Evolutionary conservation across 2,113 vertebrate species (phyloP), one percentile per base, ranked within the genome.

Genomic region (Silurus meridionalis): DNA sequence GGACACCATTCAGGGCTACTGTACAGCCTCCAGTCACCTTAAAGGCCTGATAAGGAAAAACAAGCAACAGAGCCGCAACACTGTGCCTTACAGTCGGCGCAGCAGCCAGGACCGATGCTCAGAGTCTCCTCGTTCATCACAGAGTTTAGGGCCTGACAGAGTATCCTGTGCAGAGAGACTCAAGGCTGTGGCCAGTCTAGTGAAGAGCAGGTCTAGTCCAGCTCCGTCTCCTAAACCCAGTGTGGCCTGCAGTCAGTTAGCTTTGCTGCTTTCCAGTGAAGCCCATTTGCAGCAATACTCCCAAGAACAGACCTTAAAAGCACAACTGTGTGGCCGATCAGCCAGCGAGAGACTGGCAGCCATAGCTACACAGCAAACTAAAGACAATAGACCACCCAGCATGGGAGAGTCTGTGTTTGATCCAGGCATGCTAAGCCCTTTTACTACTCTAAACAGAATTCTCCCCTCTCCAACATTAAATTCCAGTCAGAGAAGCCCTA

Each of bases 201-300:
- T 99, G 3, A 97, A 97, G 88, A 97, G 97, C 83, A 96, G 98
- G 77, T 96, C 97, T 37, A 98, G 98, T 88, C 97, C 98, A 1
- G 96, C 96, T 77, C 94, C 97, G 80, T 99, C 98, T 0, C 98
- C 98, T 4, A 99, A 98, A 89, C 98, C 98, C 83, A 99, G 97
- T 6, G 95, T 98, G 46, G 98, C 97, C 7, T 99, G 98, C 90
- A 99, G 98, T 93, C 98, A 99, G 64, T 92, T 99, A 77, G 98
- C 98, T 11, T 92, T 99, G 64, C 94, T 99, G 61, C 96, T 99
- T 63, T 99, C 98, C n/a, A 99, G 98, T 8, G 98, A 99, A 92
- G 97, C 97, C 83, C 98, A 99, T 92, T 93, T 99, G 88, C 97
- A 99, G 93, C 97, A 99, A 92, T 99, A 99, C 92, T 98, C 98